A percentile compares a stretch with the other conserved stretches of the same genome.
Conservation (phyloP, 2,113 vertebrate species). For the Bujurquina vittata region DNA sequence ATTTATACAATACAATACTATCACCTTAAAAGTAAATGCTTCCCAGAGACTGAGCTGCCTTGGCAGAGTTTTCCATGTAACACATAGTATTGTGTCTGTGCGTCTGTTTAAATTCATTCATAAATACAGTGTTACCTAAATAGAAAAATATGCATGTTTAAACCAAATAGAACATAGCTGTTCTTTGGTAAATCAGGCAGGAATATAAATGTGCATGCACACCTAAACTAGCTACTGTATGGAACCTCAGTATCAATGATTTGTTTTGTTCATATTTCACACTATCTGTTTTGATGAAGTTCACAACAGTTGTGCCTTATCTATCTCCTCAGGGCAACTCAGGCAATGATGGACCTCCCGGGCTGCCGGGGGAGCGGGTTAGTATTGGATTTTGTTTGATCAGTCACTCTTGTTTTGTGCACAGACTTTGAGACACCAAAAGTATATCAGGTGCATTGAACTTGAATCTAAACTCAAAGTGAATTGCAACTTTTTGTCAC, state of each 20-base stretch:
- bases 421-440: background rate
- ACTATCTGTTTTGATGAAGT: constrained; percentile 16
- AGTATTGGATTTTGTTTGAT: constrained; percentile 60
- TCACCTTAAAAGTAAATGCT: no score
- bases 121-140: background rate
- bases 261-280: constrained; percentile 11
- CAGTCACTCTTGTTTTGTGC: constrained; percentile 2
- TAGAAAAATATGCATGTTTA: background rate
- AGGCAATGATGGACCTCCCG: constrained; percentile 92
- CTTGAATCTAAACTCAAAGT: background rate
- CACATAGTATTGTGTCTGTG: background rate
- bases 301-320: background rate
- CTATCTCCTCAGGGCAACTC: constrained; percentile 87
- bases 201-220: background rate
- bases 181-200: background rate
- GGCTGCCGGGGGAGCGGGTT: constrained; percentile 95
- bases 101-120: background rate
- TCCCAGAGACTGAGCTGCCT: no score
- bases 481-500: background rate
- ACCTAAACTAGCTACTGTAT: background rate
- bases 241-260: background rate
- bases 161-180: background rate
- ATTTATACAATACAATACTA: no score
- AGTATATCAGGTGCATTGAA: background rate
- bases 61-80: no score